Percentiles rank a stretch among this genome's conserved stretches.
These are phyloP conservation scores for Barbus barbus DNA, from an alignment of 2,113 vertebrate species.

Conservation along the genomic window DNA sequence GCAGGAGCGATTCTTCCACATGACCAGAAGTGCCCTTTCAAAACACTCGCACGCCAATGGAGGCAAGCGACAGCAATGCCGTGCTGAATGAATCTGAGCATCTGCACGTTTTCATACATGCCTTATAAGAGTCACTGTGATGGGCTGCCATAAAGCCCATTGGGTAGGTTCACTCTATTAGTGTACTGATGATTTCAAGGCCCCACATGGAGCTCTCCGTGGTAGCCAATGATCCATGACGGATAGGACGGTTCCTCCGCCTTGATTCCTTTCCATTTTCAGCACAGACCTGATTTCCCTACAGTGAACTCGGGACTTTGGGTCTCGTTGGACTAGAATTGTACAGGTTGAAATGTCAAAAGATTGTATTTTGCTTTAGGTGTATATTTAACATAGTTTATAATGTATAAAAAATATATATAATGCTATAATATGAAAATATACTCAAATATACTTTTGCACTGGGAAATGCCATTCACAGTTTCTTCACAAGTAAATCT, in stretches of 20 bases:
- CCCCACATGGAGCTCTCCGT: background rate
- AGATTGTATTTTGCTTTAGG: background rate
- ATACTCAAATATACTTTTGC: no score
- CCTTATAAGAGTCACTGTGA: background rate
- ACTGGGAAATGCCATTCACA: no score
- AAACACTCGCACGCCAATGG: background rate
- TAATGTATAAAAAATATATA: background rate
- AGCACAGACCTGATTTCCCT: constrained; percentile 9
- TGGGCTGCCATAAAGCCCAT: background rate
- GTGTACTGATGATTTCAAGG: background rate
- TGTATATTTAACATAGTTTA: background rate
- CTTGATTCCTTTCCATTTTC: constrained; percentile 12
- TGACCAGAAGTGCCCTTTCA: constrained; percentile 16
- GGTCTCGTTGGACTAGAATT: background rate
- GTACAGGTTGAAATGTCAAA: constrained; percentile 6
- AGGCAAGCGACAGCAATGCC: background rate
- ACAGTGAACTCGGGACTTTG: background rate
- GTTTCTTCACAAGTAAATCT: no score
- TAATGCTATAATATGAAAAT: no score
- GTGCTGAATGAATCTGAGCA: background rate
- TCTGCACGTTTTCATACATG: background rate
- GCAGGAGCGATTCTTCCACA: background rate
- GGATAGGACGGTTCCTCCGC: constrained; percentile 17
- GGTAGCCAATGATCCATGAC: constrained; percentile 25
- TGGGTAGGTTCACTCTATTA: constrained; percentile 19